Percentiles rank a stretch among this genome's conserved stretches.
Evolutionary conservation across 92 coral and sea anemone genomes (phyloP).

Genomic region (Epizoanthus fatuus): DNA sequence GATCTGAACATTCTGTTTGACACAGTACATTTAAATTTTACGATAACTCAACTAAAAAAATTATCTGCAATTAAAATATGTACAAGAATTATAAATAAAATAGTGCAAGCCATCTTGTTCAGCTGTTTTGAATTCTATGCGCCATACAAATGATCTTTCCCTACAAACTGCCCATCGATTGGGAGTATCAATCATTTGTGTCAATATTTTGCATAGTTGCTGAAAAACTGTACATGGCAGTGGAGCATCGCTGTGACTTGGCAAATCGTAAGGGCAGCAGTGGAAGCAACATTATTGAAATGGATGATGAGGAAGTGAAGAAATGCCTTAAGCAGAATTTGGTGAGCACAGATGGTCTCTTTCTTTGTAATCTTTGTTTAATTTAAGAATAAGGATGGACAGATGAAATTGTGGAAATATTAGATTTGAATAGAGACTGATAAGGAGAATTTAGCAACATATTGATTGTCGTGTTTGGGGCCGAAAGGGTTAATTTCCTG

Average conservation of each 20-base stretch:
- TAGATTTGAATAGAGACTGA: neutral
- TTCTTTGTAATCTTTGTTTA: neutral
- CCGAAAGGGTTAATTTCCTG: no score
- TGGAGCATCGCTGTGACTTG: constrained; percentile 82
- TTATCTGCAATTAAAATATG: no score
- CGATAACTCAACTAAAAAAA: neutral
- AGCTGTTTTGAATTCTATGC: no score
- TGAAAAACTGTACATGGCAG: constrained; percentile 73
- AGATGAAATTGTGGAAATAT: neutral
- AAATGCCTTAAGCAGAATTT: constrained; percentile 34
- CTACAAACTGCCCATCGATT: neutral
- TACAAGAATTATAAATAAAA: no score
- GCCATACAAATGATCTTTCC: neutral
- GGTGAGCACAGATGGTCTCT: constrained; percentile 39
- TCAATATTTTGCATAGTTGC: constrained; percentile 62
- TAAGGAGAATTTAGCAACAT: no score
- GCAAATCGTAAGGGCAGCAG: constrained; percentile 26
- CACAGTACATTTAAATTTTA: no score
- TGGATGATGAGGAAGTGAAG: constrained; percentile 60
- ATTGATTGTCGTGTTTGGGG: no score
- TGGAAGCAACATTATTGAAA: constrained; percentile 30
- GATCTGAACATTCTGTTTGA: no score
- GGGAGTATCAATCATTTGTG: neutral
- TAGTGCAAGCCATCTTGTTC: no score
- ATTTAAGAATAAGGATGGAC: neutral